phyloP scores from a whole-genome alignment of 2,888 invertebrate genomes.

The Catocala fraxini region DNA sequence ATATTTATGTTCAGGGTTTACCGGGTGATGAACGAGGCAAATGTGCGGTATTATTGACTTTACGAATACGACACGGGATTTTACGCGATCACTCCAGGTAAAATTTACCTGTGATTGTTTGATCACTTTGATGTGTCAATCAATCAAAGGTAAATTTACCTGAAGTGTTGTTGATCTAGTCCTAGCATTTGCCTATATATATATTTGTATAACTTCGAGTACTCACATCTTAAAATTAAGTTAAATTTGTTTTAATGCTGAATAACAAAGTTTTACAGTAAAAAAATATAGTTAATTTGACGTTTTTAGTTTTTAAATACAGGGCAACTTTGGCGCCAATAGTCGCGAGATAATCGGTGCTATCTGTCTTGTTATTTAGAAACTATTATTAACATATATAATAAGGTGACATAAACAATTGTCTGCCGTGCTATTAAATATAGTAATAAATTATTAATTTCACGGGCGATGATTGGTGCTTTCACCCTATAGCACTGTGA shows the following conservation, averaged over 20 bases:
- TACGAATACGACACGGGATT: too few species aligned
- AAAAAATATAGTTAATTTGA: conserved; percentile 1
- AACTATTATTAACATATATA: background rate
- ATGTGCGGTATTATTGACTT: background rate
- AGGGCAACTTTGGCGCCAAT: background rate
- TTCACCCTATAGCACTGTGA: conserved; percentile 22
- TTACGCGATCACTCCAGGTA: background rate
- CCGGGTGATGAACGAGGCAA: conserved; percentile 16
- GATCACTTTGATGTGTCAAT: too few species aligned
- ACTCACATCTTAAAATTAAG: conserved; percentile 42
- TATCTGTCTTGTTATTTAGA: background rate
- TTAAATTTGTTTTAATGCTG: conserved; percentile 40
- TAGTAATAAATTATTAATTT: background rate
- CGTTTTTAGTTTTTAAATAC: background rate
- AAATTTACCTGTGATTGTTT: too few species aligned
- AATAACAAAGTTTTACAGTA: conserved; percentile 40
- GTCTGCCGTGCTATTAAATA: background rate
- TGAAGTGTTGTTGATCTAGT: too few species aligned
- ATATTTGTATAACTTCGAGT: conserved; percentile 13
- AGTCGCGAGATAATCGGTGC: background rate
- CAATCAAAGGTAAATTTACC: too few species aligned
- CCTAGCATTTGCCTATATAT: too few species aligned
- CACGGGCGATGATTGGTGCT: conserved; percentile 13
- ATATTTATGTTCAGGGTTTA: conserved; percentile 44
- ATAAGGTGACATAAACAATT: background rate